Evolutionary conservation across 64 coral and sea anemone genomes (phyloP), one percentile per base, ranked within the genome.

Genomic region (Pachyseris speciosa): DNA sequence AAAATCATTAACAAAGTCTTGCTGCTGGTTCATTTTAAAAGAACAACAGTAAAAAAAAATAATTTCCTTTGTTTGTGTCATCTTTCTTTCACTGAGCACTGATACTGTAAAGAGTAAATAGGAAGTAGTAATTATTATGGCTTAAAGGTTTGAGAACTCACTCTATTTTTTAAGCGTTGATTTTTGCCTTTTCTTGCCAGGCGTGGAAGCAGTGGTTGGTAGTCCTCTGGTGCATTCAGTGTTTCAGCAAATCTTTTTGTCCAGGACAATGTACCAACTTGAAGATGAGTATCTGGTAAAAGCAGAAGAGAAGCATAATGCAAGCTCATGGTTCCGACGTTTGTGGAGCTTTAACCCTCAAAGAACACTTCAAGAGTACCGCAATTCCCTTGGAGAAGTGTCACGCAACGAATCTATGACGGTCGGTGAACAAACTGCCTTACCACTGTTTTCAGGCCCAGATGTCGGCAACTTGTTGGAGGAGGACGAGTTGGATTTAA

Each of bases 261-360:
- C 90, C 67, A 50, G 51, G 15, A 99, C 94, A 57, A 87, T 87
- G 47, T 74, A 74, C 12, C 51, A 84, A 17, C 28, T 99, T 26
- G 97, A 99, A 49, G 76, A 78, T 4, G 51, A 93, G 32, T 86
- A 83, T 28, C 94, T 99, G 32, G 17, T 33, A 36, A 80, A 86
- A 38, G 97, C 97, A 66, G 64, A 99, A 84, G 80, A 78, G 24
- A 79, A 86, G 44, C 74, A 99, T 58, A 80, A 90, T 72, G 61
- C 85, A 20, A 95, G 94, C 27, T 99, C 97, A 0, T 99, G 90
- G 90, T 95, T 99, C 44, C 88, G 93, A 5, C 94, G 97, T 5
- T 83, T 99, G 36, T 86, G 85, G 93, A 40, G 75, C 6, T 99
- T 99, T 80, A 84, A 99, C 70, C 90, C 86, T 37, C 97, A 99